A percentile compares a stretch with the other conserved stretches of the same genome.
Conservation (phyloP, 2,797 vertebrate species). For the Antennarius maculatus region DNA sequence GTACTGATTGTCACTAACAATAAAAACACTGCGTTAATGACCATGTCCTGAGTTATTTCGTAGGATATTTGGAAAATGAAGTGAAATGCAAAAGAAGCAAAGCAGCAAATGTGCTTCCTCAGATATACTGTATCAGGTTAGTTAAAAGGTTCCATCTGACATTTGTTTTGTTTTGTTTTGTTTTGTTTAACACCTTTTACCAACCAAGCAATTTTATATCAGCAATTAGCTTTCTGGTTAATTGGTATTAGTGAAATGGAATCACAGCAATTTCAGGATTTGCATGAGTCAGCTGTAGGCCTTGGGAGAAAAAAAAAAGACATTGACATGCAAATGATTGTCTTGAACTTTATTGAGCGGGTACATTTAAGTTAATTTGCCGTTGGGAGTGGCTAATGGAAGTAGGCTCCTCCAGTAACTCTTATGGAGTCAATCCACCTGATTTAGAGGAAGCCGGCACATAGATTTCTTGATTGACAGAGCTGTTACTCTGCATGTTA, state of each 20-base stretch:
- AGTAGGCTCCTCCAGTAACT: slow-evolving; percentile 81
- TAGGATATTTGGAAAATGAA: not conserved
- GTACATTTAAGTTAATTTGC: slow-evolving; percentile 86
- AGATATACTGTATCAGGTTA: not conserved
- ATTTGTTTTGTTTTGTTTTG: slow-evolving; percentile 7
- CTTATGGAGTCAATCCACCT: slow-evolving; percentile 83
- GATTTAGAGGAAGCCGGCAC: slow-evolving; percentile 81
- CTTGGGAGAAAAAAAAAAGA: slow-evolving; percentile 69
- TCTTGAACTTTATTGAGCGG: slow-evolving; percentile 82
- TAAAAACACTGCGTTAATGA: too few relatives aligned
- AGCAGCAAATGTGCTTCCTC: not conserved
- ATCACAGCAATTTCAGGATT: slow-evolving; percentile 62
- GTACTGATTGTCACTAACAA: not conserved
- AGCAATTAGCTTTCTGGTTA: slow-evolving; percentile 66
- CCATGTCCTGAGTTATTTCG: too few relatives aligned
- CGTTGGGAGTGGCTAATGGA: slow-evolving; percentile 84
- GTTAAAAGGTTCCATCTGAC: not conserved
- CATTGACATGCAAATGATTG: slow-evolving; percentile 84
- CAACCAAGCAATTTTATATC: slow-evolving; percentile 34
- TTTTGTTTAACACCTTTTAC: slow-evolving; percentile 25
- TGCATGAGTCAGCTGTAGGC: slow-evolving; percentile 73
- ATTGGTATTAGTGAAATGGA: slow-evolving; percentile 62
- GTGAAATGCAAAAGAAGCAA: not conserved
- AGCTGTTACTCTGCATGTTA: slow-evolving; percentile 76
- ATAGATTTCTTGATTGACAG: slow-evolving; percentile 83